Conservation (phyloP, 2,797 vertebrate genomes). For the Masticophis lateralis region DNA sequence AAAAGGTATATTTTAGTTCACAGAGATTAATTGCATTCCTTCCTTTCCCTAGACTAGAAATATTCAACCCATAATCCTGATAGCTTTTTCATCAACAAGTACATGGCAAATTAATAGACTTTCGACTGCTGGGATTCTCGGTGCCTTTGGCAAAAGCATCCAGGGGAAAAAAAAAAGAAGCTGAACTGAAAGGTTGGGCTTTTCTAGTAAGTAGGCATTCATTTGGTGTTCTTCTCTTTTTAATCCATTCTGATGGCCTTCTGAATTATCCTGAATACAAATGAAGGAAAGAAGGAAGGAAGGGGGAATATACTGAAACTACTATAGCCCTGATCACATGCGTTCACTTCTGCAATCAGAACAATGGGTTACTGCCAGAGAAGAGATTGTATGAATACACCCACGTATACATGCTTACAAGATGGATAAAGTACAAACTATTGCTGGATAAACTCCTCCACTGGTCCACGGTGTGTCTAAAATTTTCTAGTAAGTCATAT, state of each 20-base stretch:
- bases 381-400: conserved; percentile 15
- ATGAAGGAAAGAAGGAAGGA: background rate
- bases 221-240: conserved; percentile 66
- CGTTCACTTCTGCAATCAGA: conserved; percentile 7
- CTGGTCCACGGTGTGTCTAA: conserved; percentile 27
- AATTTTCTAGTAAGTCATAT: background rate
- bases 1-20: conserved; percentile 87
- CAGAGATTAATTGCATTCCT: conserved; percentile 88
- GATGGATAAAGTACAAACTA: background rate
- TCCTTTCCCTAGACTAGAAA: conserved; percentile 80
- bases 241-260: conserved; percentile 64
- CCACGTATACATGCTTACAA: conserved; percentile 17
- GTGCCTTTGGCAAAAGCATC: conserved; percentile 70
- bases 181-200: conserved; percentile 69
- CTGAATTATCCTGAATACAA: conserved; percentile 64
- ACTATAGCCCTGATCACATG: conserved; percentile 29
- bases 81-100: conserved; percentile 86
- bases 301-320: conserved; percentile 33
- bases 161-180: conserved; percentile 60
- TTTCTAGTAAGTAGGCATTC: conserved; percentile 68
- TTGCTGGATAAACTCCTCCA: conserved; percentile 29
- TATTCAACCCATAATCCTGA: conserved; percentile 85
- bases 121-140: conserved; percentile 77
- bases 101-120: conserved; percentile 88
- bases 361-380: conserved; percentile 24